Conservation (phyloP, 92 coral and sea anemone species). For the Epizoanthus ramosus region DNA sequence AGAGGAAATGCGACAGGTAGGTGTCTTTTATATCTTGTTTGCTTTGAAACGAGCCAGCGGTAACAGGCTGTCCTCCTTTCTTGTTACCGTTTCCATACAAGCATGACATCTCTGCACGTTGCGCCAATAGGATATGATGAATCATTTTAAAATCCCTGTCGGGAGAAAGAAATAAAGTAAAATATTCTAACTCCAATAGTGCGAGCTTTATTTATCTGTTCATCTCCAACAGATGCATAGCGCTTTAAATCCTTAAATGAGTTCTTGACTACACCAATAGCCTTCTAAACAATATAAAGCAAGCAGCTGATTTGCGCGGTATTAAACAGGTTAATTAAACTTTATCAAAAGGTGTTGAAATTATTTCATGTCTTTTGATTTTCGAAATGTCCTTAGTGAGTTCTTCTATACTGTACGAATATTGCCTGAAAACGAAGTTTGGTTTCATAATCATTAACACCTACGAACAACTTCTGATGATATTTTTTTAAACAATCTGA, state of each 20-base stretch:
- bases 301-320: constrained; percentile 6
- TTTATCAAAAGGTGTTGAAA: background rate
- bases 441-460: background rate
- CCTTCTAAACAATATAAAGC: background rate
- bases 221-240: background rate
- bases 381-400: background rate
- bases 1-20: constrained; percentile 27
- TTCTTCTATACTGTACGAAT: background rate
- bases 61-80: background rate
- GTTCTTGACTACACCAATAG: background rate
- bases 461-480: background rate
- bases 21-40: background rate
- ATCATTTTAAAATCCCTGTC: background rate
- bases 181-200: background rate
- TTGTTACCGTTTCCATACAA: background rate
- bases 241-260: background rate
- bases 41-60: background rate
- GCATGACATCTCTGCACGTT: background rate
- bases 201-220: background rate
- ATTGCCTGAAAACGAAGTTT: background rate
- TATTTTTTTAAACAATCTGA: constrained; percentile 6
- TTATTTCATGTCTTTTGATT: background rate
- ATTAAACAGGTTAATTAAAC: background rate
- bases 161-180: no score
- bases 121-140: background rate